Evolutionary conservation across 2,888 invertebrate genomes (phyloP), one percentile per base, ranked within the genome.

Genomic region (Pimpla rufipes): DNA sequence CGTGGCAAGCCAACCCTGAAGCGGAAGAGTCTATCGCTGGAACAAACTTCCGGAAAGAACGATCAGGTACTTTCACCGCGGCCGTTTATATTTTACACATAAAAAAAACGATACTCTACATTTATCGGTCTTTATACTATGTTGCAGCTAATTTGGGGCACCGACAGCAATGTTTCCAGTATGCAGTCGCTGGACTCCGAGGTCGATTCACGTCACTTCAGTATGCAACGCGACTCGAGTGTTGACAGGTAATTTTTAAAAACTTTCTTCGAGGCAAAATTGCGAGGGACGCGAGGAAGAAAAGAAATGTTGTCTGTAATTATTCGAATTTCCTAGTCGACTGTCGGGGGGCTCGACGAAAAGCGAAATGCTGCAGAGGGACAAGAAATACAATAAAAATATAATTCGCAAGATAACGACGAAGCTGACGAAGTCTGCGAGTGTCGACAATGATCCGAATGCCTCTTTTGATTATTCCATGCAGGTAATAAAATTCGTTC

Each of bases 301-400:
- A 10, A 23, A 57, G 23, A 55, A 13, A 77, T 21, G 10, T 18
- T 78, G 42, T 35, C 47, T 50, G 29, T 64, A n/a, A 35, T 74
- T 73, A 40, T 55, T 50, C 64, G 59, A 18, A 87, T 71, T 82
- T 88, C 88, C 57, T 91, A 96, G 97, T 88, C 96, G 97, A 55
- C 93, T 98, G 87, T 98, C 98, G 0, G 96, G 96, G 57, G 97
- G 97, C 11, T 98, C 98, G 0, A 97, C 97, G 0, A 97, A 97
- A 93, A 97, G 98, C 92, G 98, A 98, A 90, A 95, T 96, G 86
- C 93, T 96, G 79, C 95, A 96, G 2, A 93, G 96, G 42, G 96
- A 97, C 79, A 97, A 97, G 92, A 97, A 97, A 93, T 96, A 97
- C 93, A 96, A 96, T 91, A 97, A 97, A 93, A 95, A 97, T 68